These are phyloP conservation scores for Macropis europaea DNA, from an alignment of 2,888 invertebrate genomes.

Conservation along the genomic window DNA sequence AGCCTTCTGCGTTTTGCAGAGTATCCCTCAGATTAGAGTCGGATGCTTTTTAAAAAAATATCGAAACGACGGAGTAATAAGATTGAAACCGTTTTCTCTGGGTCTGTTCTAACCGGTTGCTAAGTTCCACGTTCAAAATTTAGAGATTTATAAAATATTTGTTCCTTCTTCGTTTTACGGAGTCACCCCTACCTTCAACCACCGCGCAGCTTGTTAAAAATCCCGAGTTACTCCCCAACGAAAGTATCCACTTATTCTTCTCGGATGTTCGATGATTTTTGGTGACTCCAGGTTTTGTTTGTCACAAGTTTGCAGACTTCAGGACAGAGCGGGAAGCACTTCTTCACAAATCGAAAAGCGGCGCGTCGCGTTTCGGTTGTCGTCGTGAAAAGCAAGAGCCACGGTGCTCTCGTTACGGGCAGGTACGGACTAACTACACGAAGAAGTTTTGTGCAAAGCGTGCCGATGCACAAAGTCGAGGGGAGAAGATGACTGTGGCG, in stretches of 20 bases:
- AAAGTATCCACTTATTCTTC: neutral
- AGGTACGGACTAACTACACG: slow-evolving; percentile 59
- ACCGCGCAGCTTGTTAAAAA: neutral
- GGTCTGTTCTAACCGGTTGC: too few relatives aligned
- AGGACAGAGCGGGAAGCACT: neutral
- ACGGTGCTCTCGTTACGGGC: slow-evolving; percentile 60
- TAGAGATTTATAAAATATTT: neutral
- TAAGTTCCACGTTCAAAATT: neutral
- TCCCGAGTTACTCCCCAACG: neutral
- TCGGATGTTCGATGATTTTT: neutral
- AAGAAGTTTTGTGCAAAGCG: slow-evolving; percentile 63
- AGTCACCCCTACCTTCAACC: slow-evolving; percentile 26
- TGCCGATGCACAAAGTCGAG: slow-evolving; percentile 60
- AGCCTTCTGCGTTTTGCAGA: too few relatives aligned
- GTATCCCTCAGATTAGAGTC: too few relatives aligned
- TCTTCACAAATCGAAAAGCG: neutral
- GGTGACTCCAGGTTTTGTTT: neutral
- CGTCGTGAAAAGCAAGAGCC: neutral
- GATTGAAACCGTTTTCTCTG: too few relatives aligned
- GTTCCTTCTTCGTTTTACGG: neutral
- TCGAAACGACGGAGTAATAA: too few relatives aligned
- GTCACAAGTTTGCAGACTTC: too few relatives aligned
- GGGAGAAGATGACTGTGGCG: slow-evolving; percentile 63
- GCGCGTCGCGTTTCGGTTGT: slow-evolving; percentile 9
- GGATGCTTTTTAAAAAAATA: too few relatives aligned